Evolutionary conservation across 64 coral and sea anemone genomes (phyloP).

Genomic region (Montipora sp.): DNA sequence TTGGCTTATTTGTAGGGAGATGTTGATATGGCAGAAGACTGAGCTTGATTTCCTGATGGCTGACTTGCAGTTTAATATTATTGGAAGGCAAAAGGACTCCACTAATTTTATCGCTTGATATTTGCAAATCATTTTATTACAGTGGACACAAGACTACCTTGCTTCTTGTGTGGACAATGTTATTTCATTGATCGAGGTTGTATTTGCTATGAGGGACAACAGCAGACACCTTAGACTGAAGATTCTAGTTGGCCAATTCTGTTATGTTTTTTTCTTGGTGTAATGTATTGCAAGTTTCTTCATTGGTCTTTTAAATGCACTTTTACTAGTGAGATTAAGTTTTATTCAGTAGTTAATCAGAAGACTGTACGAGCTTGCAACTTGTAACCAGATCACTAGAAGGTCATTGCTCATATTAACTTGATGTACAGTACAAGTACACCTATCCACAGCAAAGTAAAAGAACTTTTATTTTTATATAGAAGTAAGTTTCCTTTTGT

Average conservation of each 20-base stretch:
- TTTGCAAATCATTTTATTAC: neutral
- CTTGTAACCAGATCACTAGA: neutral
- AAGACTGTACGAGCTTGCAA: neutral
- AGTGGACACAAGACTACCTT: neutral
- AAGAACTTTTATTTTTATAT: neutral
- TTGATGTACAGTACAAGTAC: neutral
- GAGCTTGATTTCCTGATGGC: neutral
- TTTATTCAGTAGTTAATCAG: neutral
- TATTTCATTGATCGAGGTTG: too few relatives aligned
- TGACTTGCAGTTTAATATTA: neutral
- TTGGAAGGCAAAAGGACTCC: neutral
- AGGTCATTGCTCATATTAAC: neutral
- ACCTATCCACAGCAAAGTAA: neutral
- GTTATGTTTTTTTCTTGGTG: neutral
- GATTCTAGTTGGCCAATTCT: neutral
- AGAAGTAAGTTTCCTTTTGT: neutral
- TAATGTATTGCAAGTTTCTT: neutral
- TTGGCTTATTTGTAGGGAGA: slow-evolving; percentile 26
- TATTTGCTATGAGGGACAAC: too few relatives aligned
- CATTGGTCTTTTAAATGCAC: neutral
- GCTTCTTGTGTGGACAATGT: neutral
- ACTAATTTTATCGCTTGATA: neutral
- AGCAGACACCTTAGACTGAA: neutral
- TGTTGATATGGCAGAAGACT: slow-evolving; percentile 33
- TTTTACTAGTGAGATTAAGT: neutral